Conservation (phyloP, 2,888 invertebrate species). For the Eilema caniola region DNA sequence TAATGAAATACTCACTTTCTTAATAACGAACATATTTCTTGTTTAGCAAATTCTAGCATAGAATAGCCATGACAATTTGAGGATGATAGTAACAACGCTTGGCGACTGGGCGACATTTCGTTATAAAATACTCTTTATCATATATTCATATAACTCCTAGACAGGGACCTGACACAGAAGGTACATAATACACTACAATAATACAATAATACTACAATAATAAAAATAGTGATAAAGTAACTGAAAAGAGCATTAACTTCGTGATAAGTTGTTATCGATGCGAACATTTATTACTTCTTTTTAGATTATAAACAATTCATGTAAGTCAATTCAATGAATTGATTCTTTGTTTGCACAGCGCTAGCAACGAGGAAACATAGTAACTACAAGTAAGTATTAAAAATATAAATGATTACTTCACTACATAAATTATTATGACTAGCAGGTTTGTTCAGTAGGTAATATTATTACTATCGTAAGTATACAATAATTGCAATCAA, state of each 20-base stretch:
- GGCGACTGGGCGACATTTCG: constrained; percentile 63
- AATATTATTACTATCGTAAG: too few species aligned
- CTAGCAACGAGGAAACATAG: neutral
- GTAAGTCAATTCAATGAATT: neutral
- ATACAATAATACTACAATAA: constrained; percentile 25
- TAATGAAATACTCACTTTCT: constrained; percentile 80
- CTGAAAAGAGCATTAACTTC: constrained; percentile 42
- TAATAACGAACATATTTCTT: constrained; percentile 88
- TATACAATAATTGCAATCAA: too few species aligned
- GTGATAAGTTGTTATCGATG: constrained; percentile 35
- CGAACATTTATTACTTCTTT: constrained; percentile 30
- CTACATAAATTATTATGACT: too few species aligned
- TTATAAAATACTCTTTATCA: constrained; percentile 15
- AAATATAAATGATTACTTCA: too few species aligned
- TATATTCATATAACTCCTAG: neutral
- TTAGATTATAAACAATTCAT: constrained; percentile 31
- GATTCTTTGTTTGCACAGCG: neutral
- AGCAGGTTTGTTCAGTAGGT: too few species aligned
- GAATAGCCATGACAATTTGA: constrained; percentile 90
- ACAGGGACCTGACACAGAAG: neutral
- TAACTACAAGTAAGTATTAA: neutral
- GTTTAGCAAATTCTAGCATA: constrained; percentile 89
- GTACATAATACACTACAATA: constrained; percentile 14
- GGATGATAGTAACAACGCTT: constrained; percentile 89
- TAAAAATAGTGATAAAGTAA: constrained; percentile 33